Conservation (phyloP, 2,113 vertebrate genomes). For the Semicossyphus pulcher region DNA sequence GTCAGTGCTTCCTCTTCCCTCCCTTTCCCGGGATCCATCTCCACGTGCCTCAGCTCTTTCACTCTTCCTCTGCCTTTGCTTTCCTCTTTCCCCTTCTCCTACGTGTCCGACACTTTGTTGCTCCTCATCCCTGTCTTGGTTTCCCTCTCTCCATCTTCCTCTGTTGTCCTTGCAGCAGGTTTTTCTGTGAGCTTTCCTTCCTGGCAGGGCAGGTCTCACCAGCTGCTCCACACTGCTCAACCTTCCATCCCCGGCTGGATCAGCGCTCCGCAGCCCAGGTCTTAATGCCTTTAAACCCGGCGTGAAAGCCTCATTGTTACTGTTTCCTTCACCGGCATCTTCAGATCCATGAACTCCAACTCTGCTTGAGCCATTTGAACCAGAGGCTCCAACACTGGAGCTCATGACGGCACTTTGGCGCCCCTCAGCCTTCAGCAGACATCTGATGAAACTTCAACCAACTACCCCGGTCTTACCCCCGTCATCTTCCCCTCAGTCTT, state of each 20-base stretch:
- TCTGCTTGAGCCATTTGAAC: conserved; percentile 30
- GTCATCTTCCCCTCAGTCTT: conserved; percentile 23
- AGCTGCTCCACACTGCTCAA: conserved; percentile 61
- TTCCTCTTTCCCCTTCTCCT: conserved; percentile 26
- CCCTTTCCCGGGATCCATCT: conserved; percentile 21
- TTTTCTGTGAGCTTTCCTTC: conserved; percentile 82
- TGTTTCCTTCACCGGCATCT: conserved; percentile 54
- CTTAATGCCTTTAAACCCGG: conserved; percentile 73
- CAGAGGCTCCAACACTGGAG: conserved; percentile 46
- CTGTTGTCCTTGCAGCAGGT: conserved; percentile 80
- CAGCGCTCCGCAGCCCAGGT: conserved; percentile 21
- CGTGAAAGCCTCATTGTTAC: conserved; percentile 77
- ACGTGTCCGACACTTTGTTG: conserved; percentile 11
- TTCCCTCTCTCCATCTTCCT: conserved; percentile 44
- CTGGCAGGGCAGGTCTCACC: conserved; percentile 61
- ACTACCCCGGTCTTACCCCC: conserved; percentile 30
- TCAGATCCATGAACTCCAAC: conserved; percentile 17
- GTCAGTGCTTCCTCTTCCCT: conserved; percentile 33
- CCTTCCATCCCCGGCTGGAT: conserved; percentile 68
- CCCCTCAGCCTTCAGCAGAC: conserved; percentile 15
- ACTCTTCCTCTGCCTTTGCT: conserved; percentile 27
- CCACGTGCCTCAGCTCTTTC: conserved; percentile 20
- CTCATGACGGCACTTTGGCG: conserved; percentile 55
- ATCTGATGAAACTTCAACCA: conserved; percentile 27
- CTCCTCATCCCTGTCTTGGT: conserved; percentile 41